Evolutionary conservation across 2,113 vertebrate genomes (phyloP), one percentile per base, ranked within the genome.

Genomic region (Nymphicus hollandicus): DNA sequence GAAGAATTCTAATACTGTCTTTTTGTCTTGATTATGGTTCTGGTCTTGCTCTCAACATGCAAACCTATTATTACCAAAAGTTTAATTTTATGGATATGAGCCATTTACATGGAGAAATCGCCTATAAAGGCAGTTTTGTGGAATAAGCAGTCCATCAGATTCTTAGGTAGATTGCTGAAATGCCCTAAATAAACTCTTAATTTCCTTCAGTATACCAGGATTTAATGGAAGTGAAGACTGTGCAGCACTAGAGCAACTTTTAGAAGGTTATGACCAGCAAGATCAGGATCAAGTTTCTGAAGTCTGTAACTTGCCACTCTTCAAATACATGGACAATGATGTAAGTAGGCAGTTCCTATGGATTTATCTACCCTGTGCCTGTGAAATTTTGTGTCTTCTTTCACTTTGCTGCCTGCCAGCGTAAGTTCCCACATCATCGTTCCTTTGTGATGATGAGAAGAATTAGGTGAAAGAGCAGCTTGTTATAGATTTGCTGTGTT

Each of bases 271-370:
- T 61, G 99, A 99, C 88, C 99, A 99, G 95, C 99, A 99, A 96
- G 99, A 99, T 81, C 99, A 99, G 93, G 99, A 99, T 73, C 98
- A 98, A 82, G 98, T 99, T 53, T 98, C 98, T 12, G 98, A 98
- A 10, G 98, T 99, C 61, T 99, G 99, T 96, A 99, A 98, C 97
- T 99, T 98, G 0, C 99, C 99, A 11, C 98, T 99, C 27, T 99
- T 99, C 96, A 99, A 99, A 95, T 99, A 99, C 98, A 99, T 99
- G 99, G 99, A 99, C 97, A 99, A 99, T 61, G 99, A 99, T 12
- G 99, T 99, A 98, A 99, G 99, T 98, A 47, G 44, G 33, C 49
- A 50, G 11, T 87, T 53, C 7, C 8, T 49, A 2, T 15, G 9
- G 9, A 11, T 14, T 17, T 1, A 58, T 58, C 23, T 86, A 6